A percentile compares a stretch with the other conserved stretches of the same genome.
Evolutionary conservation across 2,113 vertebrate species (phyloP).

Genomic region (Laticauda colubrina): DNA sequence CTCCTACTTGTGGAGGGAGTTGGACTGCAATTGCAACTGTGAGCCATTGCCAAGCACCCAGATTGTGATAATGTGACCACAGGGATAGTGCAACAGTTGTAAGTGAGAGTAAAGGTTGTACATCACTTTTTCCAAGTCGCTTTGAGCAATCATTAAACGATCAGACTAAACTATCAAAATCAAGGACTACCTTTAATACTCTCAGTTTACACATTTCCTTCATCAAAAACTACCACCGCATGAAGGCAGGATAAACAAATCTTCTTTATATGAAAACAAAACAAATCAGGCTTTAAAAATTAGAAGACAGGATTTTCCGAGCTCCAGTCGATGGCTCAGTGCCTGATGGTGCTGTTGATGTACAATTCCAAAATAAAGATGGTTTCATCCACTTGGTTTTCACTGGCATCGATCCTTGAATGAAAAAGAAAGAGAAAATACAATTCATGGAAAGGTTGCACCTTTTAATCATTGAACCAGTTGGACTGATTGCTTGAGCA

Average conservation of each 20-base stretch:
- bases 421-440: background rate
- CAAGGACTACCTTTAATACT: background rate
- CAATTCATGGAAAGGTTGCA: background rate
- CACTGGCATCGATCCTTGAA: constrained; percentile 86
- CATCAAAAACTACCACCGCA: background rate
- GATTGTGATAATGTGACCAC: background rate
- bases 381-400: constrained; percentile 92
- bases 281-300: background rate
- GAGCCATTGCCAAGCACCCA: background rate
- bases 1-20: background rate
- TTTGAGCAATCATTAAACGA: background rate
- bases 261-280: background rate
- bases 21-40: too few relatives aligned
- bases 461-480: background rate
- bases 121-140: background rate
- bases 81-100: too few relatives aligned
- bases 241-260: background rate
- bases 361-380: constrained; percentile 89
- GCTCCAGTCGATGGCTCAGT: constrained; percentile 23
- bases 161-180: too few relatives aligned
- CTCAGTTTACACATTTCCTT: background rate
- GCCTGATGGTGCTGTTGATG: constrained; percentile 69
- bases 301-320: background rate
- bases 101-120: background rate
- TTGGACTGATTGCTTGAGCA: background rate